Base-by-base conservation (phyloP, 2,113 vertebrate species). In the Promerops cafer region DNA sequence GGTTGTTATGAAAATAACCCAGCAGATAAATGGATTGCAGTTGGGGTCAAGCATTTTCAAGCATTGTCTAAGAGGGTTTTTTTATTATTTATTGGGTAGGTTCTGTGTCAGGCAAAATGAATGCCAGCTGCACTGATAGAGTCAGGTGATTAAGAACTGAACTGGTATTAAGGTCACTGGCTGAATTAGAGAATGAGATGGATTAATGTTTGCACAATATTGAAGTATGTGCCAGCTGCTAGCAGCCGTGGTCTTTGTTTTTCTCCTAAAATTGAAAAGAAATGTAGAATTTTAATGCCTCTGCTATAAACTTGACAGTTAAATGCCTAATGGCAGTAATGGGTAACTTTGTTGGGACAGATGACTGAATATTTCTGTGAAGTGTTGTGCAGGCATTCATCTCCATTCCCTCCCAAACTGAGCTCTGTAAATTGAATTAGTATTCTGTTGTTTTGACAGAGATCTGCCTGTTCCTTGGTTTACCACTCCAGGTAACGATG, bases 91-190 rank as follows among this genome's bases (percentile, higher is more conserved):
- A 85, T 93, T 82, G 71, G 79, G 59, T 60, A 68, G 54, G 89
- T 66, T 75, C 57, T 63, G 13, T 50, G 47, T 85, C 81, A 47
- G 85, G 37, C 35, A 13, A 60, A 94, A 83, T 19, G 18, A 35
- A 33, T 79, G 64, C 81, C 96, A 90, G 94, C 96, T 96, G 93
- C 42, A 16, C 50, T 66, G 72, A n/a, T 81, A 18, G 12, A 79
- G 30, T 57, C 90, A 77, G 95, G 96, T 95, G 97, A 96, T 96
- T 96, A 97, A 90, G 87, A 93, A 76, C 83, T 83, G 93, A 86
- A 95, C 61, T 90, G 94, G 95, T 95, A 97, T 98, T 97, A 97
- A 97, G 97, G 96, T 97, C 97, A 97, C 42, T 72, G 87, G 74
- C 94, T 96, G 90, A 96, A 94, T 93, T 94, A 94, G 91, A 89